phyloP scores from a whole-genome alignment of 1,140 invertebrate species.

The Chelonus insularis region DNA sequence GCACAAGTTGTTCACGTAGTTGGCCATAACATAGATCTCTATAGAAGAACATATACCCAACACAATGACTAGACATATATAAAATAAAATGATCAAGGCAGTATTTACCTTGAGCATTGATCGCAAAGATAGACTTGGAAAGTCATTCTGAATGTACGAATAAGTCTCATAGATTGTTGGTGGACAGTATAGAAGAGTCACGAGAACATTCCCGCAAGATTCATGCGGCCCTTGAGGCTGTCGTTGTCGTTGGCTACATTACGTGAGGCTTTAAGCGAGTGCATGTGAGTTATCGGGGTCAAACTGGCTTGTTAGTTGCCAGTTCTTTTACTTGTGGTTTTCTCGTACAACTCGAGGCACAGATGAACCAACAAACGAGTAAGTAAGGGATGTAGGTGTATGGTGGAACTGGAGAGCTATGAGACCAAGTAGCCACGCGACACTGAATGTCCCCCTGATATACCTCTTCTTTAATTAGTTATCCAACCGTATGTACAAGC shows the following conservation, averaged over 20 bases:
- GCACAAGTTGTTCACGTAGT: too few species aligned
- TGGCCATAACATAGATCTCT: too few species aligned
- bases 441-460: slow-evolving; percentile 11
- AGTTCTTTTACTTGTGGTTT: slow-evolving; percentile 1
- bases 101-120: background rate
- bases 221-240: slow-evolving; percentile 2
- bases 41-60: background rate
- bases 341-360: background rate
- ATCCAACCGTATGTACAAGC: slow-evolving; percentile 31
- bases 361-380: slow-evolving; percentile 1
- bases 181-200: slow-evolving; percentile 7
- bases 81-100: too few species aligned
- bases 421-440: slow-evolving; percentile 23
- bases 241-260: background rate
- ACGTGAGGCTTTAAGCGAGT: background rate
- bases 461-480: slow-evolving; percentile 46
- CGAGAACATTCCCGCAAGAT: slow-evolving; percentile 2
- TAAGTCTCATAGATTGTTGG: background rate
- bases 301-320: background rate
- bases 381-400: slow-evolving; percentile 6
- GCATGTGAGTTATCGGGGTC: slow-evolving; percentile 1
- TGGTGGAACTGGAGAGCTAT: background rate
- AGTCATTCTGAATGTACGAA: background rate
- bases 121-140: background rate
- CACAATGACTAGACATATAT: background rate